Percentiles rank a stretch among this genome's conserved stretches.
Evolutionary conservation across 2,888 invertebrate genomes (phyloP).

Genomic region (Lasius fuliginosus): DNA sequence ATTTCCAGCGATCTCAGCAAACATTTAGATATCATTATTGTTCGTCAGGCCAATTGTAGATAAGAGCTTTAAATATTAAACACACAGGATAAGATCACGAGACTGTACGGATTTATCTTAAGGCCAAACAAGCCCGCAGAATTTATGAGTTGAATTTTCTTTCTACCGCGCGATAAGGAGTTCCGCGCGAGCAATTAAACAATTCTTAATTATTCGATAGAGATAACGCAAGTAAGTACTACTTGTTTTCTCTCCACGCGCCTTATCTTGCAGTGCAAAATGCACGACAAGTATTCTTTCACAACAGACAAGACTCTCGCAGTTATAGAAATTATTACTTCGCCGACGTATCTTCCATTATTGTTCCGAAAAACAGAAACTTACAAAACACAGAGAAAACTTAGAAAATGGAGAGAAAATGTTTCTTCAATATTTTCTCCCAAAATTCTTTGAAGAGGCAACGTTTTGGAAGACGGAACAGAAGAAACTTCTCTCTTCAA

Average conservation of each 20-base stretch:
- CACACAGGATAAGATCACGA: conserved; percentile 22
- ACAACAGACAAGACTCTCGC: conserved; percentile 22
- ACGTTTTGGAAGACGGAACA: not conserved
- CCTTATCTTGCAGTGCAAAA: conserved; percentile 63
- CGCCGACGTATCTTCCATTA: not conserved
- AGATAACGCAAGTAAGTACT: conserved; percentile 61
- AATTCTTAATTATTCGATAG: conserved; percentile 74
- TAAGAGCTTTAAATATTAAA: conserved; percentile 45
- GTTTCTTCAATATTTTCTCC: not conserved
- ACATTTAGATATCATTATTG: conserved; percentile 49
- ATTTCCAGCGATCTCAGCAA: conserved; percentile 27
- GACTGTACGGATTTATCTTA: conserved; percentile 21
- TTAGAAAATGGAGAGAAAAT: not conserved
- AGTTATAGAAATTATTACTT: conserved; percentile 32
- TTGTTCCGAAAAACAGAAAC: not conserved
- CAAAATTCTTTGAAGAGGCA: not conserved
- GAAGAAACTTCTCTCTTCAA: not conserved
- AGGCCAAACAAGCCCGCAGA: conserved; percentile 10
- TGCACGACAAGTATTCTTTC: conserved; percentile 60
- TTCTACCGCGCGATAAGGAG: conserved; percentile 56
- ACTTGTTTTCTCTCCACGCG: conserved; percentile 38
- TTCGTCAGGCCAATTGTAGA: conserved; percentile 27
- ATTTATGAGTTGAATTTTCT: conserved; percentile 56
- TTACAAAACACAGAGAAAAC: conserved; percentile 8
- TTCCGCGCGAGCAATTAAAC: conserved; percentile 66